These are phyloP conservation scores for Clarias pachynema DNA, from an alignment of 2,797 vertebrate species.

Conservation along the genomic window DNA sequence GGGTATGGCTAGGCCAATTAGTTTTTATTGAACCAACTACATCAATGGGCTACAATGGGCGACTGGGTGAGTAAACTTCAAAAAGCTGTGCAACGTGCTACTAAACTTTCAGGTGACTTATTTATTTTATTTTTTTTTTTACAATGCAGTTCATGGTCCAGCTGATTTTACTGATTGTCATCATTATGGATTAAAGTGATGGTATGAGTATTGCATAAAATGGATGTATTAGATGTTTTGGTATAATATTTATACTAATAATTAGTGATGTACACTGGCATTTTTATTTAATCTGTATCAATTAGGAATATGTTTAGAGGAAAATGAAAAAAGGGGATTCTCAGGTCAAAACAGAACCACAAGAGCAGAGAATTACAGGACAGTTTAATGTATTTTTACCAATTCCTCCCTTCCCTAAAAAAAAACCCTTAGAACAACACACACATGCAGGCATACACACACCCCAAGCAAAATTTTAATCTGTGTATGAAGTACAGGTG, in stretches of 20 bases:
- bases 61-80: too few species aligned
- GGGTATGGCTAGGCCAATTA: too few species aligned
- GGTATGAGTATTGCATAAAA: neutral
- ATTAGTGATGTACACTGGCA: neutral
- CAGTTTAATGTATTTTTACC: neutral
- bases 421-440: neutral
- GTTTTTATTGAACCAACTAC: too few species aligned
- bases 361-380: neutral
- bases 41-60: too few species aligned
- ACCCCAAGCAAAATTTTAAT: slow-evolving; percentile 73
- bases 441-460: slow-evolving; percentile 28
- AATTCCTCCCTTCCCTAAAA: neutral
- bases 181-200: neutral
- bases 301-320: neutral
- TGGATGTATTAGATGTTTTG: neutral
- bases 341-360: neutral
- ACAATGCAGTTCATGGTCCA: neutral
- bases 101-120: too few species aligned
- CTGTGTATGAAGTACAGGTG: slow-evolving; percentile 76
- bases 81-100: too few species aligned
- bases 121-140: neutral
- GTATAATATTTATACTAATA: neutral
- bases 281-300: neutral
- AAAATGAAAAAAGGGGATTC: too few species aligned
- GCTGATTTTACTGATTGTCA: neutral